Percentiles rank a stretch among this genome's conserved stretches.
These are phyloP conservation scores for Amphimallon solstitiale DNA, from an alignment of 2,888 invertebrate genomes.

Conservation along the genomic window DNA sequence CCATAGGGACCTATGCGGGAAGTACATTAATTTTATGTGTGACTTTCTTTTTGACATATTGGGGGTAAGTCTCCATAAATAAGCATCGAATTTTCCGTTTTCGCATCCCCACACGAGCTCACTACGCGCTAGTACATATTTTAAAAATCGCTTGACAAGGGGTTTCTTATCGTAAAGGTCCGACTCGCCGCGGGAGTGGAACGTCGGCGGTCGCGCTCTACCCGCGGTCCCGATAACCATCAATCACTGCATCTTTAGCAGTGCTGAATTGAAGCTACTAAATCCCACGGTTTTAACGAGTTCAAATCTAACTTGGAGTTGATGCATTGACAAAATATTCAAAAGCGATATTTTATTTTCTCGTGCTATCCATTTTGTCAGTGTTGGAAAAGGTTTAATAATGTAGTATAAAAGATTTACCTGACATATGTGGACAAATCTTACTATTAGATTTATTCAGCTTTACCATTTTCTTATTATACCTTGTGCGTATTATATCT, in stretches of 20 bases:
- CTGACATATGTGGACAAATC: too few relatives aligned
- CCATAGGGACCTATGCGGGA: background rate
- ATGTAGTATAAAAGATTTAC: too few relatives aligned
- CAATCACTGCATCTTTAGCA: conserved; percentile 8
- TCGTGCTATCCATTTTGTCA: background rate
- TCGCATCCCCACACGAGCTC: background rate
- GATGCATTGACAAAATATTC: conserved; percentile 10
- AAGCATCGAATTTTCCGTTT: conserved; percentile 12
- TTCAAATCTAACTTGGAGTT: background rate
- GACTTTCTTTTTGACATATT: conserved; percentile 21
- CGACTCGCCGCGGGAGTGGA: background rate
- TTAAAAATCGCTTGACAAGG: conserved; percentile 32
- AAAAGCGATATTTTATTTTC: background rate
- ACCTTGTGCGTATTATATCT: too few relatives aligned
- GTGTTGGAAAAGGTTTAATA: background rate
- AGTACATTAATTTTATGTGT: conserved; percentile 18
- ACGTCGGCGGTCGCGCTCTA: background rate
- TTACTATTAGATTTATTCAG: too few relatives aligned
- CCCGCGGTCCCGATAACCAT: conserved; percentile 10
- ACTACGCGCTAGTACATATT: conserved; percentile 14
- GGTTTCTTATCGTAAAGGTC: conserved; percentile 24
- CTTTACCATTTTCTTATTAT: too few relatives aligned
- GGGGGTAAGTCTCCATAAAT: conserved; percentile 28
- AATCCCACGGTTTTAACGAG: conserved; percentile 1
- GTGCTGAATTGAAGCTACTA: background rate